Evolutionary conservation across 2,797 vertebrate genomes (phyloP), one percentile per base, ranked within the genome.

Genomic region (Sebastes kiyomatsui): DNA sequence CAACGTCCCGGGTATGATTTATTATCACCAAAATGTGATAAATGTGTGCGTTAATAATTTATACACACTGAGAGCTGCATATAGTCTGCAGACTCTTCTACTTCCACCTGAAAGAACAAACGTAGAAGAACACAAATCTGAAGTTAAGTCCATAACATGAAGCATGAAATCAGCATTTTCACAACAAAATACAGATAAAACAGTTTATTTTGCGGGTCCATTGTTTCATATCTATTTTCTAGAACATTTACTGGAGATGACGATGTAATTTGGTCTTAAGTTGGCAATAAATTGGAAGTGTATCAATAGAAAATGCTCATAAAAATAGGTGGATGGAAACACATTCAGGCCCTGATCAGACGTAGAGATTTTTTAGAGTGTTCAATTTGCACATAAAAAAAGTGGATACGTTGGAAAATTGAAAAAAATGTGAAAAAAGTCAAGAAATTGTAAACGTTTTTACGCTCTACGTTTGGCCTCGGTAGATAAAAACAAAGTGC

Each of bases 21-120:
- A 82, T 89, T 82, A 87, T 84, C 23, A 67, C 60, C 22, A 6
- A 76, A 38, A 78, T 62, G 28, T 82, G 80, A 82, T 61, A 69
- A 88, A 89, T 89, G 87, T 78, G 72, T n/a, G n/a, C 3, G 18
- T 89, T 82, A 77, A 86, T 89, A 77, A 88, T 89, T 84, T 0
- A 81, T n/a, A 55, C 30, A 18, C 56, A 7, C 7, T 16, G 49
- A 56, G 66, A 67, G 66, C 38, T 9, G 72, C 23, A 20, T 58
- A 13, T 14, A 56, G 58, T 73, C 72, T 67, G 54, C 73, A 80
- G 59, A 25, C 61, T 79, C 14, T 9, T 38, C 35, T 38, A 2
- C 56, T 66, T 42, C 62, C 35, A 75, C 62, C 58, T 56, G 25
- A 60, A 22, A 72, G 7, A 16, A 69, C 66, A 35, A 54, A 12